Base-by-base conservation (phyloP, 2,888 invertebrate genomes). In the Philaethria dido region DNA sequence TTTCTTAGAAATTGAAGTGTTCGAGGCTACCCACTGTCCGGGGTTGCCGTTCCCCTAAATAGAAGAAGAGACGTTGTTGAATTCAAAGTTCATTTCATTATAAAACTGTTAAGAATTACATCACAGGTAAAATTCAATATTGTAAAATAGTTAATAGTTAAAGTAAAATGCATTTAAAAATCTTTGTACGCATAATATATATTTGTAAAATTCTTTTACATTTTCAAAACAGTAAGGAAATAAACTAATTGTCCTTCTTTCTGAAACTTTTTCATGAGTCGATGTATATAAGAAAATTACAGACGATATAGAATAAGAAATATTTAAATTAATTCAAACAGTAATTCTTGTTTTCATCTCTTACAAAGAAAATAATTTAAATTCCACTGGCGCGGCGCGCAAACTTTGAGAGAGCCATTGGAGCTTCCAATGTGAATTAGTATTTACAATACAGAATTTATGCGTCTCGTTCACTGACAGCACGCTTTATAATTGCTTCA, bases 401-500 rank as follows among this genome's bases (percentile, higher is more conserved):
- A 45, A 68, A 62, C 36, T 65, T 64, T 62, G 57, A 42, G 42
- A 61, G 62, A 64, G 29, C 59, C 36, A 60, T 62, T 22, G 39
- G 18, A 18, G 22, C 22, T 63, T 54, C 62, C 52, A 54, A 55
- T 36, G 16, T 6, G 50, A 59, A 52, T 59, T 36, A 52, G 36
- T 57, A 36, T 61, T 63, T 61, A 45, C 55, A 55, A 39, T 48
- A 66, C 36, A 55, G 54, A 66, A 48, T 65, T 9, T 55, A 68
- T 54, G 62, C 29, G 29, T 33, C 50, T 45, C 57, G 36, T 60
- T 52, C 59, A 54, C 36, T 54, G 47, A 61, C 45, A 68, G 45
- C 13, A 62, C 68, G 74, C 72, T 69, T 70, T 69, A 72, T 77
- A 77, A 78, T 77, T 77, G 77, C 72, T 72, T 77, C 73, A 75